Percentiles rank a stretch among this genome's conserved stretches.
Conservation (phyloP, 2,888 invertebrate genomes). For the Synanthedon andrenaeformis region DNA sequence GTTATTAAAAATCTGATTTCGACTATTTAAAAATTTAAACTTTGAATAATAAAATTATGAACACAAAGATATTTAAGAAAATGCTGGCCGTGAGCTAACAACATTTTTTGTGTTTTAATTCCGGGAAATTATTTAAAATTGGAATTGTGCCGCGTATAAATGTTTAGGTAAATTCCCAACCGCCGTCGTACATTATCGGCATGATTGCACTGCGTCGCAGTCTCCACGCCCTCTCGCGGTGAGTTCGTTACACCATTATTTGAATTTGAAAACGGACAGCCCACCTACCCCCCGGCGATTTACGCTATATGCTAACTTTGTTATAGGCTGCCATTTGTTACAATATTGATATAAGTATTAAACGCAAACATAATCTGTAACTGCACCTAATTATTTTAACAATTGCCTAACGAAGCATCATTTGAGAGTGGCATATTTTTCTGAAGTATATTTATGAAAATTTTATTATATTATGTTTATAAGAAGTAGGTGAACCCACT, state of each 20-base stretch:
- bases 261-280: conserved; percentile 34
- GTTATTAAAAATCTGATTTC: too few relatives aligned
- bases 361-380: not conserved
- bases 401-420: too few relatives aligned
- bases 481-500: too few relatives aligned
- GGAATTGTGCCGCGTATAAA: not conserved
- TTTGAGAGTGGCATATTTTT: too few relatives aligned
- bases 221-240: conserved; percentile 20
- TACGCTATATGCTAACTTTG: conserved; percentile 2
- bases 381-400: not conserved
- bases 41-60: too few relatives aligned
- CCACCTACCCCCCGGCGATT: conserved; percentile 15
- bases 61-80: too few relatives aligned
- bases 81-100: too few relatives aligned
- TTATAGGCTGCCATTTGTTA: conserved; percentile 8
- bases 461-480: too few relatives aligned
- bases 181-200: not conserved
- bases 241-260: conserved; percentile 30
- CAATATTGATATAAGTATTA: not conserved
- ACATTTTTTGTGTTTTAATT: too few relatives aligned
- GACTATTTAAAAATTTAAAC: too few relatives aligned
- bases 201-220: conserved; percentile 21
- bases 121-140: too few relatives aligned
- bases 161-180: not conserved
- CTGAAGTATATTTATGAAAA: too few relatives aligned